A percentile compares a stretch with the other conserved stretches of the same genome.
phyloP scores from a whole-genome alignment of 2,888 invertebrate species.

The Meghimatium bilineatum region DNA sequence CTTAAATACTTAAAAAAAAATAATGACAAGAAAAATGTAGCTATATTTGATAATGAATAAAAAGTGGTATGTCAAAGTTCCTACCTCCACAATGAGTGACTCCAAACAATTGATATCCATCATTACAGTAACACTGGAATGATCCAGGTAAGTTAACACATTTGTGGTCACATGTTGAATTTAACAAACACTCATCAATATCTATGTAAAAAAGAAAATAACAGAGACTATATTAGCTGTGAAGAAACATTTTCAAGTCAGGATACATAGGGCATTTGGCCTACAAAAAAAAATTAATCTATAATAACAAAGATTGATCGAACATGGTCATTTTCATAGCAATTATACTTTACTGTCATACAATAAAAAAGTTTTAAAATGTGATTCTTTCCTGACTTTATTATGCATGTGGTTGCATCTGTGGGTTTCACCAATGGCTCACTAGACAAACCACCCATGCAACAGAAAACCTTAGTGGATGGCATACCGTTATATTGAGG shows the following conservation, averaged over 20 bases:
- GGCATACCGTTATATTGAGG: no score
- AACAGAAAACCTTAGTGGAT: no score
- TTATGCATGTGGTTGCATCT: no score
- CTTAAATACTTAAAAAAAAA: no score
- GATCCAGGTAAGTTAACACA: constrained; percentile 76
- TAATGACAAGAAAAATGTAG: not conserved
- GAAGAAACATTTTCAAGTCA: not conserved
- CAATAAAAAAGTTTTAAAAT: no score
- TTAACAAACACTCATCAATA: constrained; percentile 71
- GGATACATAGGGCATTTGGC: no score
- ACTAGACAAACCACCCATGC: no score
- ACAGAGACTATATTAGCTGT: not conserved
- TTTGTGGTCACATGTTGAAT: constrained; percentile 74
- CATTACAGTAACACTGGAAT: constrained; percentile 72
- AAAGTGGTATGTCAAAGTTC: not conserved
- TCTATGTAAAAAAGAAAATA: constrained; percentile 57
- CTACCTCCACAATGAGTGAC: constrained; percentile 77
- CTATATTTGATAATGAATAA: not conserved
- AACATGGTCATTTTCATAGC: no score
- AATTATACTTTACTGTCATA: no score
- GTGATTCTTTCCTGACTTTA: no score
- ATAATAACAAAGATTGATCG: no score
- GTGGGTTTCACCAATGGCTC: no score
- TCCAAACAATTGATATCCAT: constrained; percentile 76
- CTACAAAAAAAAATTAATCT: not conserved